A percentile compares a stretch with the other conserved stretches of the same genome.
Evolutionary conservation across 2,888 invertebrate species (phyloP).

Genomic region (Phoenoteleia sp.): DNA sequence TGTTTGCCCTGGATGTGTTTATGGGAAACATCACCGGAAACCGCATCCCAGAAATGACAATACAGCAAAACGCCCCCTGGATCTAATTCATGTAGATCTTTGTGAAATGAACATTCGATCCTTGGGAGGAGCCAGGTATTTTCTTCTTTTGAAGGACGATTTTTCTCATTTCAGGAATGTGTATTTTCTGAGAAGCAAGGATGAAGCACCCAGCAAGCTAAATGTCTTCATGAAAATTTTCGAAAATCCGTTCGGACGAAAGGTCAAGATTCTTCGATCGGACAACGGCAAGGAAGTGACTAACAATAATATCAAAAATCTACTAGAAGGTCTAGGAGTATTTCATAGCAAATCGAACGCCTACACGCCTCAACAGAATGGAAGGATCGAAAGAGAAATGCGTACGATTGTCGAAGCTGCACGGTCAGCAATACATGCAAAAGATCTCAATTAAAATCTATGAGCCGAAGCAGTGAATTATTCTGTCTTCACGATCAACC

Average conservation of each 20-base stretch:
- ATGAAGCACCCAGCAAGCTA: no score
- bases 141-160: constrained; percentile 54
- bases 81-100: neutral
- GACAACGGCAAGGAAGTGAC: no score
- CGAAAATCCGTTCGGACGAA: no score
- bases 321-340: no score
- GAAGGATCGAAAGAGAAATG: neutral
- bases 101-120: neutral
- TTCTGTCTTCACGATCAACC: neutral
- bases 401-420: neutral
- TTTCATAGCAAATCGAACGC: neutral
- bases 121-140: neutral
- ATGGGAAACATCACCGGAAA: neutral
- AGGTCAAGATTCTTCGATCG: no score
- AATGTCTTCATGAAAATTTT: no score
- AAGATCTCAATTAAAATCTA: neutral
- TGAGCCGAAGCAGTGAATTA: constrained; percentile 63
- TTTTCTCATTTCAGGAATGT: no score
- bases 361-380: neutral
- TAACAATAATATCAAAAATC: no score
- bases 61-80: neutral
- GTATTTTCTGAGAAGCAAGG: no score
- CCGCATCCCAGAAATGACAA: neutral
- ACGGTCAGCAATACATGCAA: neutral
- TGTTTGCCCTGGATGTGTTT: neutral